Conservation (phyloP, 1,140 invertebrate genomes). For the Drosophila nasuta region DNA sequence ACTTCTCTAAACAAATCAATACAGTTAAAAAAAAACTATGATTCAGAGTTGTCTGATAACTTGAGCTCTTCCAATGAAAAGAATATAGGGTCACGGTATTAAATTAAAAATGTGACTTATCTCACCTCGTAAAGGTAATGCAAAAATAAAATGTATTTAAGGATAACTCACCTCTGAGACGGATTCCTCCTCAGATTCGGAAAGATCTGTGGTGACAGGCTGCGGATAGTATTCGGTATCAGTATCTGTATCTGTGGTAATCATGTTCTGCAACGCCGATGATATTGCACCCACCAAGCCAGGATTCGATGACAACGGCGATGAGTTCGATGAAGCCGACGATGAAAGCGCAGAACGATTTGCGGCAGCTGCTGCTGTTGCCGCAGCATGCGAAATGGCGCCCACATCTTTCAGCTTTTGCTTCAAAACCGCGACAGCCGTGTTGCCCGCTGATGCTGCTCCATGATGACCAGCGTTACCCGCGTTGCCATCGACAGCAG, state of each 20-base stretch:
- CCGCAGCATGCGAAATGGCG: slow-evolving; percentile 54
- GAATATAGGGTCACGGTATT: neutral
- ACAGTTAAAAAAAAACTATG: neutral
- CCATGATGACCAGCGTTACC: slow-evolving; percentile 47
- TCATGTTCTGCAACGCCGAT: slow-evolving; percentile 71
- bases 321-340: slow-evolving; percentile 73
- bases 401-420: slow-evolving; percentile 71
- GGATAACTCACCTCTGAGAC: slow-evolving; percentile 92
- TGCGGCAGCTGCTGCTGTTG: slow-evolving; percentile 56
- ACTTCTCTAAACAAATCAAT: slow-evolving; percentile 5
- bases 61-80: neutral
- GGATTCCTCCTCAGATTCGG: slow-evolving; percentile 96
- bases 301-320: slow-evolving; percentile 73
- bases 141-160: no score
- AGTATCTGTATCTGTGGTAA: slow-evolving; percentile 85
- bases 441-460: slow-evolving; percentile 26
- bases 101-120: neutral
- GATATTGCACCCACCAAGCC: slow-evolving; percentile 74
- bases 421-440: slow-evolving; percentile 68
- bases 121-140: neutral
- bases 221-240: slow-evolving; percentile 89
- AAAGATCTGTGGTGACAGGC: slow-evolving; percentile 93
- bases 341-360: slow-evolving; percentile 74
- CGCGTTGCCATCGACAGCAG: slow-evolving; percentile 62
- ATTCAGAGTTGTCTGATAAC: neutral